Conservation (phyloP, 2,888 invertebrate species). For the Cantharis nigra region DNA sequence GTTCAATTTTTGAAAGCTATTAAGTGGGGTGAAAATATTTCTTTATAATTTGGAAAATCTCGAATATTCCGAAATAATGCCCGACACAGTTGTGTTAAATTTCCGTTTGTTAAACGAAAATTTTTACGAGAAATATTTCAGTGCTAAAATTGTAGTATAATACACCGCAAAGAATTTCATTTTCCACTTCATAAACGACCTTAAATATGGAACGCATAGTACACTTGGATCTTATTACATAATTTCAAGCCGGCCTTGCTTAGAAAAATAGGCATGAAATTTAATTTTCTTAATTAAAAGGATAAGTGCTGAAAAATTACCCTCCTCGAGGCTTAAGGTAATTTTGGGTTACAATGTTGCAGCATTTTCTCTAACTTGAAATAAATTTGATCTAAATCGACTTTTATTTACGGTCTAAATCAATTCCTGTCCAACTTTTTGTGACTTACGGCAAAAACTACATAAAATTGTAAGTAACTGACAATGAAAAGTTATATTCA, state of each 20-base stretch:
- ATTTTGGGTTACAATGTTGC: neutral
- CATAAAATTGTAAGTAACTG: conserved; percentile 11
- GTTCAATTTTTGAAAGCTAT: neutral
- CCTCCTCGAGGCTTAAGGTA: too few species aligned
- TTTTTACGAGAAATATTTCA: neutral
- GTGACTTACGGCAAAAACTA: conserved; percentile 9
- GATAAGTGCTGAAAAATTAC: neutral
- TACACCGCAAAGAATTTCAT: neutral
- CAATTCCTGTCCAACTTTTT: conserved; percentile 8
- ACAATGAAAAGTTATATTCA: conserved; percentile 1
- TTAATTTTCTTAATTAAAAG: neutral
- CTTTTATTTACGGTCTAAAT: conserved; percentile 11
- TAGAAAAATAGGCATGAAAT: neutral
- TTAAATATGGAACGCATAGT: neutral
- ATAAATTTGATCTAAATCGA: neutral
- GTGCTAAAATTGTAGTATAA: neutral
- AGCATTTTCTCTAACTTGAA: neutral
- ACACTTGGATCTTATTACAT: neutral
- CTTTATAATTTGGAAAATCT: neutral
- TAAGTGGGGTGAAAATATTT: neutral
- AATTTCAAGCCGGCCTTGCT: neutral
- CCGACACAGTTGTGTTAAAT: neutral
- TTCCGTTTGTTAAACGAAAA: neutral
- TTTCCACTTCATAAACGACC: neutral
- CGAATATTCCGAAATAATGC: neutral